Conservation (phyloP, 2,113 vertebrate species). For the Athene cunicularia region DNA sequence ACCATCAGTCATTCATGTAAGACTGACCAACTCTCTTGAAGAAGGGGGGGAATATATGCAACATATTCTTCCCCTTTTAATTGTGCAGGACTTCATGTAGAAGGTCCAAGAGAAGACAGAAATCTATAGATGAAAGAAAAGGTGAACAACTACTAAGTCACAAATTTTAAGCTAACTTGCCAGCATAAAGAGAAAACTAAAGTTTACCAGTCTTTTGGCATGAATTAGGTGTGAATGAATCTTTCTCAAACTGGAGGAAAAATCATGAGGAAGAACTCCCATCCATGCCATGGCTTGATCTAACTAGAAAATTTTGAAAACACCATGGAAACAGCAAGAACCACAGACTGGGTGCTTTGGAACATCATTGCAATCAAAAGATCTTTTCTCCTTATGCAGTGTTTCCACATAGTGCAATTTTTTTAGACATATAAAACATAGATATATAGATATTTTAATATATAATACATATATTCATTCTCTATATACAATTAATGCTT, state of each 20-base stretch:
- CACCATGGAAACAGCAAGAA: not conserved
- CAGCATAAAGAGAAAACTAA: not conserved
- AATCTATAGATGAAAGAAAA: not conserved
- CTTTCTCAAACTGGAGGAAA: not conserved
- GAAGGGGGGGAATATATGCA: not conserved
- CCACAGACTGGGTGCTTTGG: not conserved
- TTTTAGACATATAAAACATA: too few relatives aligned
- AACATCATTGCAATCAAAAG: not conserved
- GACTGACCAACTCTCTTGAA: not conserved
- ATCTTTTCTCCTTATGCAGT: not conserved
- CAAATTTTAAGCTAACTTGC: not conserved
- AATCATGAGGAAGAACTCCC: not conserved
- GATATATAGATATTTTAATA: not conserved
- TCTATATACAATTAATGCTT: not conserved
- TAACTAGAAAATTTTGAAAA: not conserved
- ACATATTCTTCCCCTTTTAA: not conserved
- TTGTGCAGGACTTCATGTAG: not conserved
- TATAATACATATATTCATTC: not conserved
- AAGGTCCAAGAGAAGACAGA: not conserved
- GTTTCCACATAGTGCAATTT: not conserved
- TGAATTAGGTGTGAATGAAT: not conserved
- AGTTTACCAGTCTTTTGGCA: not conserved
- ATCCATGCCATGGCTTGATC: not conserved
- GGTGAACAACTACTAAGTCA: not conserved
- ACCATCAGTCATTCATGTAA: not conserved